Evolutionary conservation across 2,888 invertebrate species (phyloP), one percentile per base, ranked within the genome.

Genomic region (Cerceris rybyensis): DNA sequence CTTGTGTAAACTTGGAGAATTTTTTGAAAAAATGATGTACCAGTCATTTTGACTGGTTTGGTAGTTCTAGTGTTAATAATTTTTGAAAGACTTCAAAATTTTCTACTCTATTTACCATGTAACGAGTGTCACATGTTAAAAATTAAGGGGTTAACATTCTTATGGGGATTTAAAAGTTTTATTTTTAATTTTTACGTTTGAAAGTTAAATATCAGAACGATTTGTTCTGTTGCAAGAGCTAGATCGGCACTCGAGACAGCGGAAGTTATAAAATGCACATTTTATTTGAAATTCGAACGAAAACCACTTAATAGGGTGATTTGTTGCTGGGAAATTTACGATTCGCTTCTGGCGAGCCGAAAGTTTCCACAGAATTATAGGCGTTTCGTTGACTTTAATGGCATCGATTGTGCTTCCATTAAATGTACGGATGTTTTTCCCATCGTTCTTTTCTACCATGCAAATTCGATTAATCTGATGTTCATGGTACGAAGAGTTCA

Each of bases 311-410:
- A 67, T 59, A 65, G 63, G 67, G 8, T 9, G 66, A 73, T 78
- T 57, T 42, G 73, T 73, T 80, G 14, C 49, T 0, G 59, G 11
- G 41, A 46, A 67, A 73, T 80, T 80, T 77, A 78, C 67, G 54
- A 50, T 54, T 58, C 67, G 7, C 67, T 76, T 16, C 42, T 55
- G 55, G 43, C 55, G 43, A 60, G 43, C 57, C 7, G 64, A 59
- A 64, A 66, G 61, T 55, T 61, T 67, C 9, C 63, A 41, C 61
- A 16, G 65, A 75, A 72, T 61, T 49, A 61, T 17, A 5, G 49
- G 14, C 61, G 61, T 14, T 65, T 69, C 60, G 41, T 58, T 49
- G 16, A 11, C 42, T 68, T 75, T 75, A 64, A 67, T 39, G 58
- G 49, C 55, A n/a, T 46, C 11, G 54, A 41, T 42, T 17, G 16